Conservation (phyloP, 1,140 invertebrate genomes). For the Aphelenchoides fujianensis region DNA sequence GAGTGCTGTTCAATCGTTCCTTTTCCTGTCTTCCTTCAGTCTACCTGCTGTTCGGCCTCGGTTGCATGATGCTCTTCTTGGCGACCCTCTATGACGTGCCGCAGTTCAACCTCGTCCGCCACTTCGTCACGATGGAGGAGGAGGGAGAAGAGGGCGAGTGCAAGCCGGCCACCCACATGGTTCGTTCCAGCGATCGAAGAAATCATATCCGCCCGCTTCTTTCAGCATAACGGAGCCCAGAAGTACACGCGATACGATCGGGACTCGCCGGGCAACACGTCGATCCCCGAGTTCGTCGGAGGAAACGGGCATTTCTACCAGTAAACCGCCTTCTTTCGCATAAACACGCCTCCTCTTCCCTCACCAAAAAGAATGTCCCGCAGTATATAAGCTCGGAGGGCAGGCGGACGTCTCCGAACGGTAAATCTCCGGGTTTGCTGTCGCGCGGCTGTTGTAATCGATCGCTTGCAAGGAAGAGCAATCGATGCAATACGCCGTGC, state of each 20-base stretch:
- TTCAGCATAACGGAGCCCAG: constrained; percentile 13
- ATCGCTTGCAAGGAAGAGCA: background rate
- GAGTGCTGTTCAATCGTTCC: constrained; percentile 58
- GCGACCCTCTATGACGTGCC: constrained; percentile 82
- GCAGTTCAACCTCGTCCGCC: constrained; percentile 74
- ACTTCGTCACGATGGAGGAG: constrained; percentile 70
- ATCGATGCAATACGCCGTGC: too few species aligned
- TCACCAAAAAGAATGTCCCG: background rate
- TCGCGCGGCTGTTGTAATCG: background rate
- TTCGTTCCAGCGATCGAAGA: background rate
- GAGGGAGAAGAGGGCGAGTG: constrained; percentile 60
- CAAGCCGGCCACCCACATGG: constrained; percentile 28
- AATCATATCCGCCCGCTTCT: background rate
- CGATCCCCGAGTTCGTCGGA: background rate
- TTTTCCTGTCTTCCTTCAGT: constrained; percentile 65
- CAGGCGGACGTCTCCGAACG: background rate
- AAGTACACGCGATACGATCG: too few species aligned
- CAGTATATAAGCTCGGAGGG: background rate
- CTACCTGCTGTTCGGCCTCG: constrained; percentile 75
- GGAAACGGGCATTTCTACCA: constrained; percentile 1
- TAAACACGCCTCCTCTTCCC: background rate
- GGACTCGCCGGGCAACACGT: too few species aligned
- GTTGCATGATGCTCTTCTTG: constrained; percentile 77
- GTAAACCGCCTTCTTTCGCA: background rate
- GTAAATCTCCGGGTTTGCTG: too few species aligned